Evolutionary conservation across 2,888 invertebrate genomes (phyloP), one percentile per base, ranked within the genome.

Genomic region (Archaeoteleia sp.): DNA sequence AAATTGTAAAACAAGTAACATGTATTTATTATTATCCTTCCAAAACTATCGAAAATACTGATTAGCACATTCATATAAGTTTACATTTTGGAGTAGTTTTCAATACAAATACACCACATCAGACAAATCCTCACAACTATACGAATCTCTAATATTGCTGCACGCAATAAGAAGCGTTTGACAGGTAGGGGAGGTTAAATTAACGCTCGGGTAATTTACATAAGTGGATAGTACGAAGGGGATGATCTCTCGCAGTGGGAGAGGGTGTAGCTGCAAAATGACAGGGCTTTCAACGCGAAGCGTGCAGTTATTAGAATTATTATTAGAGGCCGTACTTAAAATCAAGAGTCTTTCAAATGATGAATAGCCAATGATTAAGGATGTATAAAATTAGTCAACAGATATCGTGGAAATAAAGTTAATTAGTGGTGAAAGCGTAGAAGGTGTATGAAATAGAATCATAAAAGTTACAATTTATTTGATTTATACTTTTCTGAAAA

Each of bases 281-380:
- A 79, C 79, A 80, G 77, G 74, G 74, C 66, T 74, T 60, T 65
- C 63, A 55, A 29, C 49, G 58, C 61, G 67, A 69, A 74, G 72
- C 73, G 72, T 70, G 70, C 78, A 79, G 78, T 80, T 82, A 82
- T 82, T 80, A 82, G 76, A 82, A 82, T 84, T 79, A 84, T 82
- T 81, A 84, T 82, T 81, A 82, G 77, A 83, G 80, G 73, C 79
- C 75, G 76, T 79, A 80, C 80, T 83, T 81, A 79, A 80, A 84
- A 84, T 84, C 84, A 84, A 78, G 80, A 79, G 80, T 83, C 84
- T 84, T 84, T 83, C 83, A 83, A 78, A 71, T 75, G 79, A 81
- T 82, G 82, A 82, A 82, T 82, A 75, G 79, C 77, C 75, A 75
- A 80, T 82, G 80, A 82, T 82, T 82, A 82, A 81, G 82, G 75